These are phyloP conservation scores for Odontesthes bonariensis DNA, from an alignment of 2,113 vertebrate species.

Conservation along the genomic window DNA sequence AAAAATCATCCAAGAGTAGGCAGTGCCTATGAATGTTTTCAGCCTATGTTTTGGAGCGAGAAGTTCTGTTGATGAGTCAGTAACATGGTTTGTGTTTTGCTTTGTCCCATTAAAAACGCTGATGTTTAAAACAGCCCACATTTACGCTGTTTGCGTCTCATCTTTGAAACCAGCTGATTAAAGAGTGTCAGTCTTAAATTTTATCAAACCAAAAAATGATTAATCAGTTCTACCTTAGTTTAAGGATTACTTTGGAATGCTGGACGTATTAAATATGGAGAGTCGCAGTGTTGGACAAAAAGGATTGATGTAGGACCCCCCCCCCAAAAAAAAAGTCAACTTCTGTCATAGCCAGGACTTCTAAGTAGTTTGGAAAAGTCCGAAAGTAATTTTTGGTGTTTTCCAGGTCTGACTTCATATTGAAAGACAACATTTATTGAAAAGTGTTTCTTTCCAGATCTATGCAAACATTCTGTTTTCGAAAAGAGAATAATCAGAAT, in stretches of 20 bases:
- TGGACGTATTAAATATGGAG: too few relatives aligned
- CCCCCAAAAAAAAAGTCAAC: too few relatives aligned
- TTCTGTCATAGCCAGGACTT: too few relatives aligned
- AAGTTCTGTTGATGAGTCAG: slow-evolving; percentile 74
- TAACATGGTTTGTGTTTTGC: slow-evolving; percentile 76
- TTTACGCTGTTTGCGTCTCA: slow-evolving; percentile 33
- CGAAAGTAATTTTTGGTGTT: too few relatives aligned
- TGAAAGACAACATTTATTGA: too few relatives aligned
- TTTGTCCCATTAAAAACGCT: slow-evolving; percentile 83
- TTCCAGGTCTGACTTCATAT: too few relatives aligned
- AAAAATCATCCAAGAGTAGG: slow-evolving; percentile 70
- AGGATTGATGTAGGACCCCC: too few relatives aligned
- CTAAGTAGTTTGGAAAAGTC: too few relatives aligned
- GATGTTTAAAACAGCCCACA: slow-evolving; percentile 64
- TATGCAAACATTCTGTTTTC: too few relatives aligned
- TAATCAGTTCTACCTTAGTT: not conserved
- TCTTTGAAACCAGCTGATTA: slow-evolving; percentile 14
- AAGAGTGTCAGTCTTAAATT: not conserved
- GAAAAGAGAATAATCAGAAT: too few relatives aligned
- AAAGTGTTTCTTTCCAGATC: too few relatives aligned
- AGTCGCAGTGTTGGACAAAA: too few relatives aligned
- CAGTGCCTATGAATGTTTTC: slow-evolving; percentile 79
- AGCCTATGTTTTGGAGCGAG: slow-evolving; percentile 50
- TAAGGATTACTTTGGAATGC: not conserved
- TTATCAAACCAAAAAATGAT: not conserved